Evolutionary conservation across 2,113 vertebrate species (phyloP).

Genomic region (Anseranas semipalmata): DNA sequence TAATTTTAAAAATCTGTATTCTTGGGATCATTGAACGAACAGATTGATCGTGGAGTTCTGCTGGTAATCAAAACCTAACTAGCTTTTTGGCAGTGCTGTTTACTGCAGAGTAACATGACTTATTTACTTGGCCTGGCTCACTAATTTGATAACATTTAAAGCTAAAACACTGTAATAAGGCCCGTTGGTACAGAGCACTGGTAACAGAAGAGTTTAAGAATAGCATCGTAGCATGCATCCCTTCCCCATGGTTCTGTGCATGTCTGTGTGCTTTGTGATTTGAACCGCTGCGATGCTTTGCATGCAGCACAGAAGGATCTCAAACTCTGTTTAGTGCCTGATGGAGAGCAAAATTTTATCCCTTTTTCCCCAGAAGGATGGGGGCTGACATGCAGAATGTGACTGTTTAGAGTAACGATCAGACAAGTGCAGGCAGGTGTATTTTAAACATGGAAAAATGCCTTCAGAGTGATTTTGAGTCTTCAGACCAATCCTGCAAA

Average conservation of each 20-base stretch:
- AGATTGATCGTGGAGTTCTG: conserved; percentile 67
- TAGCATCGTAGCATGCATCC: neutral
- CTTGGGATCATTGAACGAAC: conserved; percentile 57
- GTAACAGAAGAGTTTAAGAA: neutral
- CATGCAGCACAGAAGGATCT: neutral
- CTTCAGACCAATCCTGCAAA: neutral
- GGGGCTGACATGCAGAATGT: neutral
- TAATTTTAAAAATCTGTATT: conserved; percentile 63
- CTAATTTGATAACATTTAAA: conserved; percentile 64
- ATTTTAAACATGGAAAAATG: neutral
- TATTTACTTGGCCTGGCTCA: conserved; percentile 60
- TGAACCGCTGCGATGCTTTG: neutral
- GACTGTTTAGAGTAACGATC: neutral
- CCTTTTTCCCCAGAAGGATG: neutral
- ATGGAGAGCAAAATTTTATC: neutral
- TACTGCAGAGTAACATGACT: conserved; percentile 54
- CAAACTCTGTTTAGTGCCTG: neutral
- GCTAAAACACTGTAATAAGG: conserved; percentile 32
- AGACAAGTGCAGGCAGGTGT: neutral
- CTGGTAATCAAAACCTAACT: conserved; percentile 69
- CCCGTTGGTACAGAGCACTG: conserved; percentile 8
- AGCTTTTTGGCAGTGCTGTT: conserved; percentile 66
- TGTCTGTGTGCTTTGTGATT: neutral
- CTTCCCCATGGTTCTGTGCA: neutral
- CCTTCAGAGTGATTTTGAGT: neutral